These are phyloP conservation scores for Nasonovia ribisnigri DNA, from an alignment of 2,888 invertebrate species.

Conservation along the genomic window DNA sequence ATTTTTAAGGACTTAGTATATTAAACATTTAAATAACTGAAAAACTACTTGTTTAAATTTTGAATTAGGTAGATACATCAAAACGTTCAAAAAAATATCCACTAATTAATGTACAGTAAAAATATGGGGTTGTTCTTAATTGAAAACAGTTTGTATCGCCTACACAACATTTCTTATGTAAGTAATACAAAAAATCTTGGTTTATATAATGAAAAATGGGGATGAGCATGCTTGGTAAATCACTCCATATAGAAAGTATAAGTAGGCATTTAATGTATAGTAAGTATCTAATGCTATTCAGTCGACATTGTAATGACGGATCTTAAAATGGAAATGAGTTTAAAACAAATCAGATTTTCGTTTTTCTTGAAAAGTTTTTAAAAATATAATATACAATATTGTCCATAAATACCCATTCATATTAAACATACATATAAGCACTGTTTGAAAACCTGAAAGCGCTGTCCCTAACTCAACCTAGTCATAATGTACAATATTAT, in stretches of 20 bases:
- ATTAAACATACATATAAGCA: not conserved
- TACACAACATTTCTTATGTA: not conserved
- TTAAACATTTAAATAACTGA: not conserved
- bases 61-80: not conserved
- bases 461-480: not conserved
- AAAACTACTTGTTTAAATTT: not conserved
- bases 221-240: not conserved
- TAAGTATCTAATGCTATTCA: not conserved
- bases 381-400: not conserved
- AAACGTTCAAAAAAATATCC: not conserved
- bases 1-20: too few species aligned
- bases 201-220: not conserved
- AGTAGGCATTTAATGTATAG: not conserved
- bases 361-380: not conserved
- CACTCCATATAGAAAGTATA: not conserved
- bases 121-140: not conserved
- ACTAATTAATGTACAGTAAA: not conserved
- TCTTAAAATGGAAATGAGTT: not conserved
- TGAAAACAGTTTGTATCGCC: not conserved
- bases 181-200: not conserved
- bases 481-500: not conserved
- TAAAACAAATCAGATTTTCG: not conserved
- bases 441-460: not conserved
- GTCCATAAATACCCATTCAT: not conserved
- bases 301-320: not conserved